A percentile compares a stretch with the other conserved stretches of the same genome.
Conservation (phyloP, 2,888 invertebrate species). For the Epiblema foenella region DNA sequence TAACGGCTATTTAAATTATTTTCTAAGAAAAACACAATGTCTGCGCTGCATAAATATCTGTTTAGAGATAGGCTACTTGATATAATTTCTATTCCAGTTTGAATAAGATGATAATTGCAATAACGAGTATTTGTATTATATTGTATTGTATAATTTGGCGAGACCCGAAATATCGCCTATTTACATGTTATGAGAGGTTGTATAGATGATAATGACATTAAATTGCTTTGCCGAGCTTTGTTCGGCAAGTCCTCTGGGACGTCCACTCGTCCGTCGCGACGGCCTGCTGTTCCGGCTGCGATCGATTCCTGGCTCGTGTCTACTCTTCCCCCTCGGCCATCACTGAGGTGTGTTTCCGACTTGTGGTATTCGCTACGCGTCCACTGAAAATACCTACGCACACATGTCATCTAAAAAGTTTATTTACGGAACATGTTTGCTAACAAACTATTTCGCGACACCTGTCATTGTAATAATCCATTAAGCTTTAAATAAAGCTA, state of each 20-base stretch:
- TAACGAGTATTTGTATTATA: too few species aligned
- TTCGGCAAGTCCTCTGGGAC: conserved; percentile 73
- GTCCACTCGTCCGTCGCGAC: conserved; percentile 59
- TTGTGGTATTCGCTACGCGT: conserved; percentile 34
- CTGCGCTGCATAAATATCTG: conserved; percentile 40
- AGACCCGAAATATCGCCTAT: conserved; percentile 64
- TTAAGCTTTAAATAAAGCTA: conserved; percentile 23
- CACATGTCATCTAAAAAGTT: conserved; percentile 5
- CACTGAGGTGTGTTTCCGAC: conserved; percentile 38
- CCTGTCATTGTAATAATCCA: background rate
- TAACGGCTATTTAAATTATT: conserved; percentile 73
- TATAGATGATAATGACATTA: conserved; percentile 80
- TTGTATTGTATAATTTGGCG: too few species aligned
- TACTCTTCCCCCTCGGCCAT: conserved; percentile 54
- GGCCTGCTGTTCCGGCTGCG: conserved; percentile 52
- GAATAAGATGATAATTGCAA: conserved; percentile 57
- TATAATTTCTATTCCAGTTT: background rate
- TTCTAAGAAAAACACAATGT: conserved; percentile 64
- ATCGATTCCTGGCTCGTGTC: conserved; percentile 61
- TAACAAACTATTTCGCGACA: conserved; percentile 1
- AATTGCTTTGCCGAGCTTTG: conserved; percentile 78
- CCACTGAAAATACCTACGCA: conserved; percentile 34
- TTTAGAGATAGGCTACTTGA: conserved; percentile 26
- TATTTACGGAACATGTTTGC: conserved; percentile 10
- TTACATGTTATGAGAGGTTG: conserved; percentile 80